These are phyloP conservation scores for Amiota communis DNA, from an alignment of 2,888 invertebrate genomes.

Conservation along the genomic window DNA sequence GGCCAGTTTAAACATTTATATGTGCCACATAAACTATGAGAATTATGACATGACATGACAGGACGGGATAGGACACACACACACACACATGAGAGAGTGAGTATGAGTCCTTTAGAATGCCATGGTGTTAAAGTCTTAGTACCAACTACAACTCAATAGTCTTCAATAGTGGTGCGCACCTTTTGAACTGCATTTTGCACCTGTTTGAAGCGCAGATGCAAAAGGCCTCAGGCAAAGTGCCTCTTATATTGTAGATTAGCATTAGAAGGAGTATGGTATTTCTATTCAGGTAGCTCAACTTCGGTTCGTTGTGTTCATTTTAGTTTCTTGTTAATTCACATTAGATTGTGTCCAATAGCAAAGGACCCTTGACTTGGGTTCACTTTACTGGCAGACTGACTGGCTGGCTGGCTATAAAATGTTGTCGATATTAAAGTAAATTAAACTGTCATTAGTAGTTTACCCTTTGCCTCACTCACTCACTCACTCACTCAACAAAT, in stretches of 20 bases:
- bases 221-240: neutral
- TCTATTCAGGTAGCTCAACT: constrained; percentile 2
- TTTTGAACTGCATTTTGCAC: constrained; percentile 9
- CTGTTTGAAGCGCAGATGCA: neutral
- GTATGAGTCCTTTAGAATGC: neutral
- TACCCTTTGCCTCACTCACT: constrained; percentile 61
- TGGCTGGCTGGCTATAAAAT: constrained; percentile 8
- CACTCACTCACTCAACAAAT: constrained; percentile 26
- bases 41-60: constrained; percentile 11
- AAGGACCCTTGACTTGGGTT: neutral
- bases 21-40: constrained; percentile 11
- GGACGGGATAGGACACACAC: too few relatives aligned
- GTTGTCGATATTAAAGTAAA: constrained; percentile 66
- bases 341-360: too few relatives aligned
- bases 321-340: too few relatives aligned
- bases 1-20: too few relatives aligned
- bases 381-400: neutral
- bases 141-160: constrained; percentile 25
- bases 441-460: constrained; percentile 72
- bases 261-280: constrained; percentile 7
- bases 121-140: constrained; percentile 11
- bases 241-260: neutral
- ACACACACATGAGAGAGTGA: neutral
- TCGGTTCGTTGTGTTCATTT: neutral
- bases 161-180: neutral